phyloP scores from a whole-genome alignment of 1,140 invertebrate genomes.

The Cotesia chilonis region DNA sequence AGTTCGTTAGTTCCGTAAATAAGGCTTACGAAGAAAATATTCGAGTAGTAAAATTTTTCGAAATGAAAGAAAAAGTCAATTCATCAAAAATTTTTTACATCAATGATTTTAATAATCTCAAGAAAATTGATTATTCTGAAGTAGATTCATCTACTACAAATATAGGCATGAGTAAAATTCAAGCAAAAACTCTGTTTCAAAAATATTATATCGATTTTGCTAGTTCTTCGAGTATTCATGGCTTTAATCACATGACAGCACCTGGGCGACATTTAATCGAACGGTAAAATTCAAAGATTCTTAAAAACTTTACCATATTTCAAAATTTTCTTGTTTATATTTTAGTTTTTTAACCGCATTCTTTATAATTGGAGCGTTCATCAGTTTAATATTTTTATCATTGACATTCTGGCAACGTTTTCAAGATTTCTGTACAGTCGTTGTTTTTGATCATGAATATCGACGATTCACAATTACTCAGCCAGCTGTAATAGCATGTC shows the following conservation, averaged over 20 bases:
- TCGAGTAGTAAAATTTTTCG: too few relatives aligned
- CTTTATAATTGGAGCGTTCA: constrained; percentile 36
- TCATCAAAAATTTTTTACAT: constrained; percentile 13
- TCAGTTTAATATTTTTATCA: constrained; percentile 37
- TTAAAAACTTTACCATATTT: background rate
- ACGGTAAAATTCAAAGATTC: constrained; percentile 31
- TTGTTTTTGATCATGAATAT: constrained; percentile 36
- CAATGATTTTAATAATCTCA: background rate
- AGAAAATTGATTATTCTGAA: background rate
- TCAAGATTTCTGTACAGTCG: constrained; percentile 35
- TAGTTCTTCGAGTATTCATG: constrained; percentile 43
- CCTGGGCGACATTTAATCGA: constrained; percentile 46
- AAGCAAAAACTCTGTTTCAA: constrained; percentile 31
- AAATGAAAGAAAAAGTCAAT: too few relatives aligned
- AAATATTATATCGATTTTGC: constrained; percentile 47
- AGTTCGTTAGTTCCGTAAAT: too few relatives aligned
- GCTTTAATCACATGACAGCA: constrained; percentile 46
- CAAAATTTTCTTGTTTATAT: background rate
- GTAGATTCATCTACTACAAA: background rate
- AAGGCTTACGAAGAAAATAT: too few relatives aligned
- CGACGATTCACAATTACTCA: constrained; percentile 32
- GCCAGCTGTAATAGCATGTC: constrained; percentile 41
- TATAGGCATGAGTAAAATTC: constrained; percentile 42
- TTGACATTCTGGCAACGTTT: constrained; percentile 43
- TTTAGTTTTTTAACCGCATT: constrained; percentile 37